A percentile compares a stretch with the other conserved stretches of the same genome.
Conservation (phyloP, 2,888 invertebrate species). For the Graphium colonna region DNA sequence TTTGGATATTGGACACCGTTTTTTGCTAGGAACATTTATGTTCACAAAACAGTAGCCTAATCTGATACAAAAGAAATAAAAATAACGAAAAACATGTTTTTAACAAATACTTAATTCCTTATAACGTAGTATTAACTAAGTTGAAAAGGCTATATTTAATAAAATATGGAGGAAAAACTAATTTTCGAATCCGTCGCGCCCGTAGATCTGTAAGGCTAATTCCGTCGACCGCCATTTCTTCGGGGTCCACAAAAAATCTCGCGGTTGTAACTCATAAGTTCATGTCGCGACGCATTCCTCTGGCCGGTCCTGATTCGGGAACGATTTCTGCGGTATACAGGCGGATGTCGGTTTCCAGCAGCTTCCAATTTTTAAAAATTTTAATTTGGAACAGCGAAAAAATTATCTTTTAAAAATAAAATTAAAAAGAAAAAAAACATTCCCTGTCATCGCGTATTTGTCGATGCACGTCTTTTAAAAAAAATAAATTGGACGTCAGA, state of each 20-base stretch:
- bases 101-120: no score
- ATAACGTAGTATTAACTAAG: no score
- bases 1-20: no score
- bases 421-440: slow-evolving; percentile 1
- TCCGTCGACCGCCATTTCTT: slow-evolving; percentile 43
- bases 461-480: not conserved
- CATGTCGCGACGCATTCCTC: slow-evolving; percentile 63
- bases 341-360: slow-evolving; percentile 33
- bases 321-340: slow-evolving; percentile 44
- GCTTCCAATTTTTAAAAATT: not conserved
- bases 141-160: not conserved
- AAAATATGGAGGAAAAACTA: not conserved
- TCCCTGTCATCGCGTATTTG: not conserved
- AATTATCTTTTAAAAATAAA: no score
- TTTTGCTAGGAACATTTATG: no score
- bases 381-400: no score
- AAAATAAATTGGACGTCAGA: not conserved
- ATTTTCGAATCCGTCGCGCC: slow-evolving; percentile 8
- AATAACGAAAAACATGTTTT: no score
- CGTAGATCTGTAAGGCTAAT: slow-evolving; percentile 34
- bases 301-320: slow-evolving; percentile 46
- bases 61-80: no score
- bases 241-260: slow-evolving; percentile 46
- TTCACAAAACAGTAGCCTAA: no score
- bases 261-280: slow-evolving; percentile 68